Base-by-base conservation (phyloP, 2,888 invertebrate species). In the Acleris holmiana region DNA sequence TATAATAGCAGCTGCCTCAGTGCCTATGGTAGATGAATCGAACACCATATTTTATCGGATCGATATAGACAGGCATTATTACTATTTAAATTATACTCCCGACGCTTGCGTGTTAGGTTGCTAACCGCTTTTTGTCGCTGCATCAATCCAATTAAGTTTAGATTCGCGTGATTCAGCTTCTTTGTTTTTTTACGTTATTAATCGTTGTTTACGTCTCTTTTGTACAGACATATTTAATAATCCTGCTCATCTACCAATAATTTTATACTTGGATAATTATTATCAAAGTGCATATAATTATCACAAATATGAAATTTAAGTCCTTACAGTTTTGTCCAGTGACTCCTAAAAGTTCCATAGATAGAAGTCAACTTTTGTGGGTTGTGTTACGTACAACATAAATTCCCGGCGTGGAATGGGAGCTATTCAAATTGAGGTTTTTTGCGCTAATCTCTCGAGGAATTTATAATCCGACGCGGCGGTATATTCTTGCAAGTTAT, bases 141-240 rank as follows among this genome's bases (percentile, higher is more conserved):
- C 79, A 82, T 81, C 41, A 29, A 40, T 40, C 82, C 86, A 88
- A 88, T 89, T 89, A 85, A 77, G 78, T 80, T 79, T 75, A 78
- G 71, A 80, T 79, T 90, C 76, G 89, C 90, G 89, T 90, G 91
- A 86, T 89, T 83, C 83, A 77, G 84, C 83, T 83, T 83, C 82
- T 76, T 71, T 73, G 78, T 75, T 71, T 66, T 70, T 64, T 41
- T 23, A 35, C 48, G 58, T 54, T 48, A 59, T 64, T 64, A 58
- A 58, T 48, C 17, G 17, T 47, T 65, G 53, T 54, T 29, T 55
- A 7, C 35, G 41, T 25, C 25, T 19, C 13, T 53, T 61, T 57
- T 41, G 41, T 6, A 5, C 13, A 15, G 56, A n/a, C 19, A 13
- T 48, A 35, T 50, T 44, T 35, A 21, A 55, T 49, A 46, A 8